Base-by-base conservation (phyloP, 2,113 vertebrate species). In the Labeo rohita region DNA sequence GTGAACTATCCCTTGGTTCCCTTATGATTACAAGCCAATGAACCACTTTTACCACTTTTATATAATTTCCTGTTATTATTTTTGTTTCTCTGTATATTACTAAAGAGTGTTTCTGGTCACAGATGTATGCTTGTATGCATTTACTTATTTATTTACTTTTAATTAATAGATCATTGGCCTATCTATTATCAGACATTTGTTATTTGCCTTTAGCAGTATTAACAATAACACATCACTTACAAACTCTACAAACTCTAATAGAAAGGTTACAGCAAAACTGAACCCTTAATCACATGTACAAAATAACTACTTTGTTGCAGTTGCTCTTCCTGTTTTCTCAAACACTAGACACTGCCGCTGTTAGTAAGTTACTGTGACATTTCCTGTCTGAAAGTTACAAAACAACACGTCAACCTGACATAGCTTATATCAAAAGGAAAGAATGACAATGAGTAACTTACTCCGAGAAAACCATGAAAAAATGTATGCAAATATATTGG, bases 301-400 rank as follows among this genome's bases (percentile, higher is more conserved):
- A 28, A 28, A 28, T 28, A 28, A 28, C 28, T 28, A 39, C 39
- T 5, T 39, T 28, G 28, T 28, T 4, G 3, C 5, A 45, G 8
- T 11, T 73, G 18, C 9, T n/a, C 70, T 49, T 74, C 21, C 45
- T 49, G 21, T 49, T 47, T 6, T 23, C 11, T 49, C 18, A 23
- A 74, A 74, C 43, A 47, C 21, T 5, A 52, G 8, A 21, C 39
- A 4, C 36, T 80, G 21, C 63, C 47, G 12, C 7, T 63, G 12
- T 23, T 63, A 4, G 9, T 12, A 63, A 23, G 7, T 66, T 81
- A 47, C 7, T 47, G 18, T 28, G 61, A 11, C 63, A 65, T n/a
- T 80, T 80, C 39, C 23, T 59, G 16, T 80, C 9, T 80, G 23
- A 63, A 28, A 47, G 80, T 18, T 81, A 21, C 16, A 78, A 66